Base-by-base conservation (phyloP, 2,113 vertebrate species). In the Menura novaehollandiae region DNA sequence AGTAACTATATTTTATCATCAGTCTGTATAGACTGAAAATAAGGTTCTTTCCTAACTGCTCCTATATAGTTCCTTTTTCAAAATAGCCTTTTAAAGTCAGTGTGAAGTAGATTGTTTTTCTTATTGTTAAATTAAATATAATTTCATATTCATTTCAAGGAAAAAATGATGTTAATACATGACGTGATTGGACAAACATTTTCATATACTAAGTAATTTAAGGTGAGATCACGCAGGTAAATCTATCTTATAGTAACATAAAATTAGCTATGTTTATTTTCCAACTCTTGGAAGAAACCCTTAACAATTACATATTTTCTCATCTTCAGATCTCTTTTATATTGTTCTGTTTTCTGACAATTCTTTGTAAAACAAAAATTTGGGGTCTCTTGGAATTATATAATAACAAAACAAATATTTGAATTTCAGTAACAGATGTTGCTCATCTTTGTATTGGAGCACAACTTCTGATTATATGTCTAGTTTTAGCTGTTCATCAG, bases 401-500 rank as follows among this genome's bases (percentile, higher is more conserved):
- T 68, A 17, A 39, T 37, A 68, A 46, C 12, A 68, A 87, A 84
- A 17, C 43, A 87, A 88, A 39, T 83, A 78, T 13, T 89, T 90
- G 62, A 56, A n/a, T 95, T 91, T 73, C 3, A 15, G 35, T 64
- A 73, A 26, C 60, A 13, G 53, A 58, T 2, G 1, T 84, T 86
- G 47, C 51, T 96, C 78, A 60, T 21, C n/a, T 24, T 39, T 10
- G 15, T 79, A 5, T 24, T 83, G 58, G 67, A 79, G 39, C 7
- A 7, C 7, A 10, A 68, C n/a, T 47, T 67, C 33, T 86, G 44
- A 15, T 89, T 90, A 95, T 87, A 46, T 85, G 53, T 64, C 41
- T 49, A 75, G 4, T 97, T 94, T 93, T 56, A 94, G 33, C 47
- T 64, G 35, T 90, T 97, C 14, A 78, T 96, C 98, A 98, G 96